Conservation (phyloP, 2,888 invertebrate genomes). For the Lagria hirta region DNA sequence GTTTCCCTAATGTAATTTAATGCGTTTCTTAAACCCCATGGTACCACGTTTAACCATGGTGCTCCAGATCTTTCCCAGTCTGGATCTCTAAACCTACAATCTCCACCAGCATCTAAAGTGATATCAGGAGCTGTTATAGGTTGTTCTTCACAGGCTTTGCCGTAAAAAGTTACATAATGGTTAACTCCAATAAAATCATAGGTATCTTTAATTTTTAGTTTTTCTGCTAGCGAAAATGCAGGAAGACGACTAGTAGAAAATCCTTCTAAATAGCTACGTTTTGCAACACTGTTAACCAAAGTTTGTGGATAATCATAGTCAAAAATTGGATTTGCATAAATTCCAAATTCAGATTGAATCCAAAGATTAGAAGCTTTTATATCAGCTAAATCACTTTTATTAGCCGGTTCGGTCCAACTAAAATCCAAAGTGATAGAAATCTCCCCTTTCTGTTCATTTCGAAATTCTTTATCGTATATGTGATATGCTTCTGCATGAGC, state of each 20-base stretch:
- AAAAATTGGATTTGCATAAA: constrained; percentile 61
- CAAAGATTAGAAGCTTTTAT: constrained; percentile 61
- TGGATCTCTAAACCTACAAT: constrained; percentile 1
- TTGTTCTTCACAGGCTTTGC: constrained; percentile 52
- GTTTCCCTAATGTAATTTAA: constrained; percentile 62
- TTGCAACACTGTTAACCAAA: constrained; percentile 62
- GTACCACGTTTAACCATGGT: constrained; percentile 58
- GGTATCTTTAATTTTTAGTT: constrained; percentile 61
- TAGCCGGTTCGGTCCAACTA: constrained; percentile 64
- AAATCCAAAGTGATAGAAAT: constrained; percentile 51
- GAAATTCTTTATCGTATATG: constrained; percentile 64
- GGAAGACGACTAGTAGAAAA: constrained; percentile 65
- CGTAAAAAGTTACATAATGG: constrained; percentile 66
- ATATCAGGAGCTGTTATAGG: constrained; percentile 1
- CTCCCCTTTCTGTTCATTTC: constrained; percentile 60
- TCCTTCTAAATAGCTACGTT: constrained; percentile 61
- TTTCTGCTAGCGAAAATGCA: constrained; percentile 61
- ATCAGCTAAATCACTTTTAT: constrained; percentile 56
- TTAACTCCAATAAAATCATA: constrained; percentile 76
- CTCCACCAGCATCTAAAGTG: background rate
- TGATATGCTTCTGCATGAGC: constrained; percentile 69
- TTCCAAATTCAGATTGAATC: constrained; percentile 19
- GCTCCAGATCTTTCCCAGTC: constrained; percentile 55
- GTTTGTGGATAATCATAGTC: constrained; percentile 67
- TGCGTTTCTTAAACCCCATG: constrained; percentile 62